Evolutionary conservation across 2,888 invertebrate genomes (phyloP), one percentile per base, ranked within the genome.

Genomic region (Himalopsyche japonica): DNA sequence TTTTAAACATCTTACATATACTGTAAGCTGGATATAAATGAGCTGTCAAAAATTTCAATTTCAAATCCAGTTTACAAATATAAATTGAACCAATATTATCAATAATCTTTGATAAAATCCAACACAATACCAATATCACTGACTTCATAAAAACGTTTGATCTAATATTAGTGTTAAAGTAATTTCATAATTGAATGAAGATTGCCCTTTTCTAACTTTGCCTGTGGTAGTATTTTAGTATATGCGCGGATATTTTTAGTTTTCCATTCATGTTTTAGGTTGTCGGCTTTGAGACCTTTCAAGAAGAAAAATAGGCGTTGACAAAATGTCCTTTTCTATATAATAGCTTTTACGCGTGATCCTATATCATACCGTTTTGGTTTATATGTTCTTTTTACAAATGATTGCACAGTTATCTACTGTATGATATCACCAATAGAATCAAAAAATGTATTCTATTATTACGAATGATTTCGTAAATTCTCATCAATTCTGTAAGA

Each of bases 151-250:
- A 70, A 70, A 30, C 70, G 12, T 30, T 70, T 70, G 70, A 70
- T 70, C 70, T 70, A 27, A 27, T 30, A 30, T 27, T 70, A 30
- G 15, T 24, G 15, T 4, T 37, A 12, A n/a, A n/a, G n/a, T 20
- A 78, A 78, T 78, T 78, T 78, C 78, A 78, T 43, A 37, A 47
- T 78, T 30, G 48, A 64, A 79, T 18, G 82, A 43, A 82, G 77
- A 47, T 85, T 34, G 76, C 57, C 82, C 64, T 76, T 82, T 43
- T 76, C 64, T 24, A 49, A 18, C 24, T 84, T 84, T 43, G 43
- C 0, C 0, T 15, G 43, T 2, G 20, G 15, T n/a, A 85, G 10
- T 27, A 30, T 15, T 70, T 27, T 5, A 27, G 27, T 64, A 64
- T 64, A 64, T 27, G 64, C 30, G 27, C 15, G 3, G 12, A 3